A percentile compares a stretch with the other conserved stretches of the same genome.
phyloP scores from a whole-genome alignment of 2,113 vertebrate genomes.

The Prionailurus bengalensis region DNA sequence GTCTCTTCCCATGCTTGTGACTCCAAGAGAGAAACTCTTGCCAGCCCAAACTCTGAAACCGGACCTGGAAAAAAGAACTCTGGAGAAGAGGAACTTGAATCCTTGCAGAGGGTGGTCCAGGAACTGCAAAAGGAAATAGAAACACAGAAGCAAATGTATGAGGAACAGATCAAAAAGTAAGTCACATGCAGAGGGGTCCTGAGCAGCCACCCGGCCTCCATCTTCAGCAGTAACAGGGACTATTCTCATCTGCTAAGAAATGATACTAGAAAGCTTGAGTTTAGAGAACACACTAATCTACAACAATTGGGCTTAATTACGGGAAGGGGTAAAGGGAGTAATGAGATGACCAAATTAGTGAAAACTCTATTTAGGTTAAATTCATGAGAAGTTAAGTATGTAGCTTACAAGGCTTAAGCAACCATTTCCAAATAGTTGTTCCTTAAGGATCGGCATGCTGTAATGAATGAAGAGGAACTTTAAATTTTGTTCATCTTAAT shows the following conservation, averaged over 20 bases:
- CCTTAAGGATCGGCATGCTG: not conserved
- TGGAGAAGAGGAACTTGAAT: constrained; percentile 69
- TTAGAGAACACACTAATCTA: not conserved
- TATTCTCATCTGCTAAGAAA: not conserved
- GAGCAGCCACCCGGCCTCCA: not conserved
- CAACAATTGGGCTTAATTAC: not conserved
- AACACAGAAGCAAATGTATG: constrained; percentile 82
- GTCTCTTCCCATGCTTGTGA: constrained; percentile 64
- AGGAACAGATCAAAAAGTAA: constrained; percentile 88
- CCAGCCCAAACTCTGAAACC: constrained; percentile 65
- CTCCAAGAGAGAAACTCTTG: constrained; percentile 74
- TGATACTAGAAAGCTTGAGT: not conserved
- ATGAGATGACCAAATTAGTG: not conserved
- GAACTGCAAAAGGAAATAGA: constrained; percentile 82
- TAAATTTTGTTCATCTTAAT: not conserved
- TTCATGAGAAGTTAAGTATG: not conserved
- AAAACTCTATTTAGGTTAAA: constrained; percentile 5
- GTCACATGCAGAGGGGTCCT: not conserved
- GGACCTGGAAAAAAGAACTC: constrained; percentile 44
- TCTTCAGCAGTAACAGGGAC: not conserved
- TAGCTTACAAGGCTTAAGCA: not conserved
- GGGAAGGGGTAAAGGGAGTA: not conserved
- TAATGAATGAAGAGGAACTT: constrained; percentile 20
- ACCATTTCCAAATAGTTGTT: not conserved
- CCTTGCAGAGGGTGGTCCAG: constrained; percentile 77